Percentiles rank a stretch among this genome's conserved stretches.
Evolutionary conservation across 2,113 vertebrate species (phyloP).

Genomic region (Morone chrysops): DNA sequence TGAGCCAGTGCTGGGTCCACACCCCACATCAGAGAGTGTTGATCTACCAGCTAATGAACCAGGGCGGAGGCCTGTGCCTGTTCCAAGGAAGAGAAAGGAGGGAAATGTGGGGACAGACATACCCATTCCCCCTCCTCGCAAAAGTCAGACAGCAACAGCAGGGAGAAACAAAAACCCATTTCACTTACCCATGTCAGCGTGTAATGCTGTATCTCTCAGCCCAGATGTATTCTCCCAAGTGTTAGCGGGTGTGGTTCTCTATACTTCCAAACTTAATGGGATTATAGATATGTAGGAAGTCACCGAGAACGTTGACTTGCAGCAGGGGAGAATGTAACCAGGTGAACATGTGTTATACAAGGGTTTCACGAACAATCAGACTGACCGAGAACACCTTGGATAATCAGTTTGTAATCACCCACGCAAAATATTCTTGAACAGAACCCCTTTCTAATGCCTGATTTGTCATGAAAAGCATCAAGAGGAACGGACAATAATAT

Average conservation of each 20-base stretch:
- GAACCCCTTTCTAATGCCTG: no score
- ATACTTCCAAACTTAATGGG: neutral
- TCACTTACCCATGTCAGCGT: neutral
- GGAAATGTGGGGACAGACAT: neutral
- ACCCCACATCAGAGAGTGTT: neutral
- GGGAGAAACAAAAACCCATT: neutral
- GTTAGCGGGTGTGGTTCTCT: neutral
- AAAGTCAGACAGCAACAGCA: neutral
- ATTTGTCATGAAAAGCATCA: no score
- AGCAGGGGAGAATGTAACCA: slow-evolving; percentile 4
- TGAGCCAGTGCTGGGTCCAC: no score
- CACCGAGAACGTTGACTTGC: neutral
- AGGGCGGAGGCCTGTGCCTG: neutral
- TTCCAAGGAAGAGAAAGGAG: no score
- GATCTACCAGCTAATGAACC: neutral
- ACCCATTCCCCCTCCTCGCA: neutral
- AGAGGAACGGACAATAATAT: no score
- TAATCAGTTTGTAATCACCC: no score
- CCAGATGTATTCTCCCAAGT: neutral
- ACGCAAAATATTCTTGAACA: no score
- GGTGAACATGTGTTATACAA: no score
- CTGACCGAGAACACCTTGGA: no score
- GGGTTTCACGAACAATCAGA: no score
- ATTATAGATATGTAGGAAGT: fast-evolving
- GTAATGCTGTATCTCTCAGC: neutral